A percentile compares a stretch with the other conserved stretches of the same genome.
These are phyloP conservation scores for pig (Sus scrofa) DNA, from an alignment of 2,113 vertebrate genomes.

Conservation along the genomic window T2T-Sscrofa CM000812.6:235608001-235608500, in stretches of 20 bases:
- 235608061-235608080: background rate
- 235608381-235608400: background rate
- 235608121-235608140: background rate
- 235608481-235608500: background rate
- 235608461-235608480: background rate
- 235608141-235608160: background rate
- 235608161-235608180: background rate
- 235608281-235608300: background rate
- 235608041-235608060: background rate
- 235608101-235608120: background rate
- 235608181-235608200: no score
- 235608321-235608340: background rate
- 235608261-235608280: background rate
- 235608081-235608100: background rate
- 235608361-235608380: background rate
- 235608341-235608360: background rate
- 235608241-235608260: no score
- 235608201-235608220: no score
- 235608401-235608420: background rate
- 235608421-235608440: background rate
- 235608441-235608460: background rate
- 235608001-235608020: background rate
- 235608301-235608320: background rate
- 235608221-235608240: no score
- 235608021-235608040: background rate